A percentile compares a stretch with the other conserved stretches of the same genome.
phyloP scores from a whole-genome alignment of 2,113 vertebrate genomes.

The Emydura subglobosa region DNA sequence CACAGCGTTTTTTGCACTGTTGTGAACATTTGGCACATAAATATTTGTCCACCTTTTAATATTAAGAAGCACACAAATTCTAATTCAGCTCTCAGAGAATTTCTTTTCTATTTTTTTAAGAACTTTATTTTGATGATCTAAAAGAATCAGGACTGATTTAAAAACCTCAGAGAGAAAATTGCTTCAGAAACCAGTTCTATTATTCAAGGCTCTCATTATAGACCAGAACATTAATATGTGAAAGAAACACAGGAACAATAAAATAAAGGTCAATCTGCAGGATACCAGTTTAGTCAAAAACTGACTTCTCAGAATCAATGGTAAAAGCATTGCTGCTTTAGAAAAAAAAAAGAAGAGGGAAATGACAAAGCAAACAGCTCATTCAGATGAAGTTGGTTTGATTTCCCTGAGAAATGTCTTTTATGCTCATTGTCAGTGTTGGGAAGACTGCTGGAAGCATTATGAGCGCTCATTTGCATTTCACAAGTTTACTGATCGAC shows the following conservation, averaged over 20 bases:
- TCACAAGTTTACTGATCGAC: constrained; percentile 23
- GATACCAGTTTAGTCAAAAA: constrained; percentile 51
- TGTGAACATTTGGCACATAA: neutral
- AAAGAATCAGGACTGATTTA: constrained; percentile 37
- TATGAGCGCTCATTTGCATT: constrained; percentile 31
- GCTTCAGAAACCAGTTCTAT: constrained; percentile 27
- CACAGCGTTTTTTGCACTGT: neutral
- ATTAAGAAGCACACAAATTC: neutral
- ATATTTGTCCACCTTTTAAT: neutral
- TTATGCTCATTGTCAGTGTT: neutral
- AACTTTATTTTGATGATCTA: constrained; percentile 38
- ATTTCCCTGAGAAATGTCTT: constrained; percentile 34
- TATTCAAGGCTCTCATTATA: constrained; percentile 32
- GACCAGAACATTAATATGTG: constrained; percentile 26
- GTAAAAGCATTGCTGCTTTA: constrained; percentile 19
- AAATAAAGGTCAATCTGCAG: constrained; percentile 51
- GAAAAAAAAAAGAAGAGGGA: neutral
- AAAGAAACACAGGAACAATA: neutral
- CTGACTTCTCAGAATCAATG: neutral
- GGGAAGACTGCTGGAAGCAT: neutral
- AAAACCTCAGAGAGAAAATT: constrained; percentile 45
- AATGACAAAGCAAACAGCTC: constrained; percentile 38
- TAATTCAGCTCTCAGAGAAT: neutral
- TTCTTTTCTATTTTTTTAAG: constrained; percentile 17
- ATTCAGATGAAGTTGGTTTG: constrained; percentile 11